A percentile compares a stretch with the other conserved stretches of the same genome.
phyloP scores from a whole-genome alignment of 2,888 invertebrate genomes.

The Zelleria hepariella region DNA sequence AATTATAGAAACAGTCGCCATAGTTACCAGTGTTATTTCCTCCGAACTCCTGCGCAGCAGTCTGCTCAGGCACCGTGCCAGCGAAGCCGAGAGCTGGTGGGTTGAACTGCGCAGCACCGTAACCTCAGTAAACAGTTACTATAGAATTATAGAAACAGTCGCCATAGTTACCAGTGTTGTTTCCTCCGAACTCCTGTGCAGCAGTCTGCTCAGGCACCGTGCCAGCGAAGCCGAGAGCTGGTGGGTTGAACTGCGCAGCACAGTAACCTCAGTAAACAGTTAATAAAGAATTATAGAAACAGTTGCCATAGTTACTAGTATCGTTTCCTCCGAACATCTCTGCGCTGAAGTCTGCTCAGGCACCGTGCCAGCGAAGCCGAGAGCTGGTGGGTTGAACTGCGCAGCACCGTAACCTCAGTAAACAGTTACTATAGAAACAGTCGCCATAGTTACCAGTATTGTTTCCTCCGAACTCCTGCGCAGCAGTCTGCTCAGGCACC shows the following conservation, averaged over 20 bases:
- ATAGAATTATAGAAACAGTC: no score
- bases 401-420: no score
- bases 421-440: no score
- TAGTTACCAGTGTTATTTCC: conserved; percentile 72
- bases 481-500: conserved; percentile 74
- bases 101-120: conserved; percentile 79
- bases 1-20: no score
- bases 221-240: conserved; percentile 80
- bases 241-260: conserved; percentile 80
- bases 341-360: conserved; percentile 75
- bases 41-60: conserved; percentile 70
- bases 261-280: no score
- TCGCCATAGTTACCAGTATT: conserved; percentile 74
- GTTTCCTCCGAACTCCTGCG: conserved; percentile 73
- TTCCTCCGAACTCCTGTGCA: conserved; percentile 71
- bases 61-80: conserved; percentile 78
- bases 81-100: conserved; percentile 81
- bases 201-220: conserved; percentile 76
- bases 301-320: no score
- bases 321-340: conserved; percentile 72
- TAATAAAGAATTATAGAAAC: no score
- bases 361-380: conserved; percentile 79
- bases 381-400: conserved; percentile 81
- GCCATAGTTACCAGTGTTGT: conserved; percentile 73
- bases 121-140: no score